phyloP scores from a whole-genome alignment of 2,888 invertebrate species.

The Lacanobia wlatinum region DNA sequence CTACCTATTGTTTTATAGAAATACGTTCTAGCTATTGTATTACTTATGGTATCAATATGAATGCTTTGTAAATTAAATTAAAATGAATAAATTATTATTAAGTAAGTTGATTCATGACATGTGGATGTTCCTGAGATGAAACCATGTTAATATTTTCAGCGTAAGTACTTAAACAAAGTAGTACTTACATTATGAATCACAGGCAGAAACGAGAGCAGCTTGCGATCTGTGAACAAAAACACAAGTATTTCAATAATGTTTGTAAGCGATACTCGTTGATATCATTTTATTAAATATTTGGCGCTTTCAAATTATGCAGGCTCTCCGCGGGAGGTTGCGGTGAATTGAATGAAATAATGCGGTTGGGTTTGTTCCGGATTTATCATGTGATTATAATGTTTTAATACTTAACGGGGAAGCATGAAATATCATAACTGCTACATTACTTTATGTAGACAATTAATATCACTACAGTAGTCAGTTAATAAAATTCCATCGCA shows the following conservation, averaged over 20 bases:
- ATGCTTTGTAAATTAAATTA: not conserved
- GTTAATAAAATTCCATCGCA: slow-evolving; percentile 31
- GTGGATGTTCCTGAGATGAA: slow-evolving; percentile 1
- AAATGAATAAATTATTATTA: not conserved
- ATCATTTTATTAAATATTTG: slow-evolving; percentile 63
- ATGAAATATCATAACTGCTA: slow-evolving; percentile 45
- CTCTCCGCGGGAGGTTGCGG: slow-evolving; percentile 38
- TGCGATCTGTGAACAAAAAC: slow-evolving; percentile 56
- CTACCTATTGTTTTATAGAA: slow-evolving; percentile 15
- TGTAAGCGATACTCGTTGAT: slow-evolving; percentile 22
- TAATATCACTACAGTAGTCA: slow-evolving; percentile 26
- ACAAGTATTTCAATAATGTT: slow-evolving; percentile 37
- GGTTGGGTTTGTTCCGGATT: slow-evolving; percentile 43
- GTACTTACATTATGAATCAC: slow-evolving; percentile 58
- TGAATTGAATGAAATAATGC: slow-evolving; percentile 55
- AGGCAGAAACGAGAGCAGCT: slow-evolving; percentile 38
- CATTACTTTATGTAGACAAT: slow-evolving; percentile 24
- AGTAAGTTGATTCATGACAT: slow-evolving; percentile 4
- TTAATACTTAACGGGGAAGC: slow-evolving; percentile 30
- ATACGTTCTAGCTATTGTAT: slow-evolving; percentile 4
- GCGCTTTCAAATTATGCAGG: slow-evolving; percentile 57
- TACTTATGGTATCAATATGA: not conserved
- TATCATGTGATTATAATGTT: slow-evolving; percentile 45
- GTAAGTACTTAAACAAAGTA: slow-evolving; percentile 16
- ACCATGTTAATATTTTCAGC: slow-evolving; percentile 17